Evolutionary conservation across 2,113 vertebrate genomes (phyloP).

Genomic region (Kryptolebias marmoratus): DNA sequence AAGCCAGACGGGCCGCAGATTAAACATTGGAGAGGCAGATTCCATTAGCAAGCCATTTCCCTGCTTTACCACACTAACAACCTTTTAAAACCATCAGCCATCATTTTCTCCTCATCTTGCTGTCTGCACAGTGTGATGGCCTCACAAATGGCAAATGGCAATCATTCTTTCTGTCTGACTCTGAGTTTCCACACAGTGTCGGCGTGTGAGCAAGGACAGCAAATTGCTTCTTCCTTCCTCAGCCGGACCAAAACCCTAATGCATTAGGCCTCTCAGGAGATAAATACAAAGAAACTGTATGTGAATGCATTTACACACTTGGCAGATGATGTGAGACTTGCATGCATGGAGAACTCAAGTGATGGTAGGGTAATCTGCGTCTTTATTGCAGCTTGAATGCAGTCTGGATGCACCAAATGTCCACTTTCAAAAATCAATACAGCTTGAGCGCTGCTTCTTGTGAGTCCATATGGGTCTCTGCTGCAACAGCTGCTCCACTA

Average conservation of each 20-base stretch:
- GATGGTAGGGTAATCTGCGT: conserved; percentile 15
- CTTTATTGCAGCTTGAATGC: conserved; percentile 33
- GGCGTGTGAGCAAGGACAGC: conserved; percentile 12
- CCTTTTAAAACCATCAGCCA: conserved; percentile 48
- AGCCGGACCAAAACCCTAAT: conserved; percentile 27
- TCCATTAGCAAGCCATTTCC: conserved; percentile 56
- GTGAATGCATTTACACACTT: neutral
- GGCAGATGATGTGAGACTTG: neutral
- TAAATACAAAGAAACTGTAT: neutral
- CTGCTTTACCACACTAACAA: conserved; percentile 41
- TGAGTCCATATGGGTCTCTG: conserved; percentile 40
- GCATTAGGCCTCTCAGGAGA: conserved; percentile 19
- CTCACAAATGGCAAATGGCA: conserved; percentile 31
- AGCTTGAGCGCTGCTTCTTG: conserved; percentile 42
- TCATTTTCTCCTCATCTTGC: conserved; percentile 41
- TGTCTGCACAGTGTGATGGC: conserved; percentile 19
- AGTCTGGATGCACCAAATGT: conserved; percentile 16
- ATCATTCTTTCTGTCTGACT: conserved; percentile 6
- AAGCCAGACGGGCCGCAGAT: conserved; percentile 29
- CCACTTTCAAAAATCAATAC: conserved; percentile 54
- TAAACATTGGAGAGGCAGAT: conserved; percentile 37
- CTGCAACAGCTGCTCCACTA: conserved; percentile 33
- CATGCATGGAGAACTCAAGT: neutral
- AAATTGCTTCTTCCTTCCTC: conserved; percentile 19
- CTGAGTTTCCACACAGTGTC: neutral